Percentiles rank a stretch among this genome's conserved stretches.
These are phyloP conservation scores for Morone chrysops DNA, from an alignment of 2,113 vertebrate species.

Conservation along the genomic window DNA sequence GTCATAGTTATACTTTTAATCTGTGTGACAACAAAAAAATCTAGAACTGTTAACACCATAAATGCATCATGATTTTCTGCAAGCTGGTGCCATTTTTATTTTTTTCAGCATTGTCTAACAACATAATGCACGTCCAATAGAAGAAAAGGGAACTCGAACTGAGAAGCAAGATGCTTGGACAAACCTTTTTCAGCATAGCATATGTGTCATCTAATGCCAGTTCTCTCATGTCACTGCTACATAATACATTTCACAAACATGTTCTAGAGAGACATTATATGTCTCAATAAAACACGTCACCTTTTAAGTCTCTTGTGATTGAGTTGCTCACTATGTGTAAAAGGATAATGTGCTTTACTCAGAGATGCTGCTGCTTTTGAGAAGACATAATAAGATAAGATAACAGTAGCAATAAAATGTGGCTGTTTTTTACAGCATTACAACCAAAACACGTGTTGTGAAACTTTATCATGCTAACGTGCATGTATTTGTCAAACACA, in stretches of 20 bases:
- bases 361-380: background rate
- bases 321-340: background rate
- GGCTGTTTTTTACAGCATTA: background rate
- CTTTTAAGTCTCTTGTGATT: background rate
- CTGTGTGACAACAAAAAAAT: too few relatives aligned
- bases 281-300: background rate
- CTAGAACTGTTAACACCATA: too few relatives aligned
- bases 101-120: too few relatives aligned
- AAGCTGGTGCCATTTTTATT: background rate
- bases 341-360: slow-evolving; percentile 3
- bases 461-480: background rate
- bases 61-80: background rate
- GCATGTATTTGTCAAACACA: background rate
- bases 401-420: background rate
- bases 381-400: background rate
- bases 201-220: background rate
- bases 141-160: background rate
- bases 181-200: background rate
- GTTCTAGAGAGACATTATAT: background rate
- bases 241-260: background rate
- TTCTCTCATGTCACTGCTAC: background rate
- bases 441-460: background rate
- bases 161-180: background rate
- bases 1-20: too few relatives aligned
- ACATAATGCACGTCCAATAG: background rate